Conservation (phyloP, 2,113 vertebrate genomes). For the Zosterops pallidus region DNA sequence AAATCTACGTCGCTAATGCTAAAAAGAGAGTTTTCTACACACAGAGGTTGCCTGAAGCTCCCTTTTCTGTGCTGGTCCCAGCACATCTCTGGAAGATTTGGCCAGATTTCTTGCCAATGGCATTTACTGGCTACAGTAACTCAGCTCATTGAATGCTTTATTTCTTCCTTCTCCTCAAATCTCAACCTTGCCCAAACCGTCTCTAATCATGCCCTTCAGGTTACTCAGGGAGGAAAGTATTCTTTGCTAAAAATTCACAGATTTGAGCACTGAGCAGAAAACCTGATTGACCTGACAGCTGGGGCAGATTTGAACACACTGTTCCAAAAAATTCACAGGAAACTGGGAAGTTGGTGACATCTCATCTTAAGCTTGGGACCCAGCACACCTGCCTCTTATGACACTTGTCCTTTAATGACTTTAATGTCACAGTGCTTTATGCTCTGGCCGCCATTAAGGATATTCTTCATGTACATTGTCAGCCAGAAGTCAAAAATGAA, state of each 20-base stretch:
- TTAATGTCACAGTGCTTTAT: background rate
- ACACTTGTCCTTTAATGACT: background rate
- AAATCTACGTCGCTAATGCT: background rate
- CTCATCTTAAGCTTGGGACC: background rate
- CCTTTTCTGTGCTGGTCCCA: background rate
- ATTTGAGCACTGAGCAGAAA: background rate
- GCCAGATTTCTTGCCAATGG: background rate
- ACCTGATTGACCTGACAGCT: background rate
- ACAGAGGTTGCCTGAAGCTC: background rate
- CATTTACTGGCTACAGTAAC: background rate
- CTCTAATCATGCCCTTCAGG: background rate
- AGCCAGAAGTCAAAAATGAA: background rate
- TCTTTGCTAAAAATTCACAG: background rate
- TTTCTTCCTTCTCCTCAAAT: background rate
- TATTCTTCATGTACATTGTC: background rate
- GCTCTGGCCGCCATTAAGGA: background rate
- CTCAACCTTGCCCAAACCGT: background rate
- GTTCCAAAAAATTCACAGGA: background rate
- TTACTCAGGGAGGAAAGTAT: background rate
- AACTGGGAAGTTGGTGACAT: background rate
- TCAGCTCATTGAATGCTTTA: background rate
- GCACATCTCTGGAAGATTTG: background rate
- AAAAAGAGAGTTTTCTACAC: background rate
- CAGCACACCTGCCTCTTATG: background rate
- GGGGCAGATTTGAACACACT: background rate